Percentiles rank a stretch among this genome's conserved stretches.
Conservation (phyloP, 1,140 invertebrate genomes). For the Eumeta japonica region DNA sequence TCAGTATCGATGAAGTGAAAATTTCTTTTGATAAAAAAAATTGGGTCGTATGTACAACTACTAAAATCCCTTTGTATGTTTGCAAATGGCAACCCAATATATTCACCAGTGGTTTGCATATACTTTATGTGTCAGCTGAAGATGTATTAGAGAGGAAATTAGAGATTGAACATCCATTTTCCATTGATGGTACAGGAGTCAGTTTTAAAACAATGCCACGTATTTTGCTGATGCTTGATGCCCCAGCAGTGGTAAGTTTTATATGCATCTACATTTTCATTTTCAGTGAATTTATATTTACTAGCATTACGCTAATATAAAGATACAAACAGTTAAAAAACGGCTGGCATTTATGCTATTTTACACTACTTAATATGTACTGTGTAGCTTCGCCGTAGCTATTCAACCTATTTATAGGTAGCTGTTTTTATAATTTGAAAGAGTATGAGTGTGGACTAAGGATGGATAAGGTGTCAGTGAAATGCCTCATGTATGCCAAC, state of each 20-base stretch:
- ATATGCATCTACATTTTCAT: conserved; percentile 3
- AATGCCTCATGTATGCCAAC: no score
- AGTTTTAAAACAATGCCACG: conserved; percentile 68
- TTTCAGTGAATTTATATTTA: conserved; percentile 6
- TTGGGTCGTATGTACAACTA: conserved; percentile 63
- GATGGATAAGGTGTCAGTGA: no score
- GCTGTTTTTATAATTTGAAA: no score
- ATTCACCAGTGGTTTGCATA: conserved; percentile 69
- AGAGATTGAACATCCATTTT: conserved; percentile 69
- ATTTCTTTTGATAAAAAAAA: conserved; percentile 61
- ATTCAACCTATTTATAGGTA: no score
- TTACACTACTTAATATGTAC: no score
- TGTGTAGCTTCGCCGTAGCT: no score
- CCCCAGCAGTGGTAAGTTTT: conserved; percentile 68
- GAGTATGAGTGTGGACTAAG: no score
- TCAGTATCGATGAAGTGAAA: conserved; percentile 66
- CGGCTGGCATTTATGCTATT: neutral
- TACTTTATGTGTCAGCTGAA: conserved; percentile 63
- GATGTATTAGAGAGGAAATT: conserved; percentile 64
- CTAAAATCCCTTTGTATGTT: conserved; percentile 71
- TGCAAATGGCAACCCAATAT: conserved; percentile 67
- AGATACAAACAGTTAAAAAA: neutral
- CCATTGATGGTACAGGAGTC: conserved; percentile 70
- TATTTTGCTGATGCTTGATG: conserved; percentile 73
- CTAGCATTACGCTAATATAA: no score